A percentile compares a stretch with the other conserved stretches of the same genome.
These are phyloP conservation scores for Ficedula albicollis DNA, from an alignment of 2,797 vertebrate genomes.

Conservation along the genomic window DNA sequence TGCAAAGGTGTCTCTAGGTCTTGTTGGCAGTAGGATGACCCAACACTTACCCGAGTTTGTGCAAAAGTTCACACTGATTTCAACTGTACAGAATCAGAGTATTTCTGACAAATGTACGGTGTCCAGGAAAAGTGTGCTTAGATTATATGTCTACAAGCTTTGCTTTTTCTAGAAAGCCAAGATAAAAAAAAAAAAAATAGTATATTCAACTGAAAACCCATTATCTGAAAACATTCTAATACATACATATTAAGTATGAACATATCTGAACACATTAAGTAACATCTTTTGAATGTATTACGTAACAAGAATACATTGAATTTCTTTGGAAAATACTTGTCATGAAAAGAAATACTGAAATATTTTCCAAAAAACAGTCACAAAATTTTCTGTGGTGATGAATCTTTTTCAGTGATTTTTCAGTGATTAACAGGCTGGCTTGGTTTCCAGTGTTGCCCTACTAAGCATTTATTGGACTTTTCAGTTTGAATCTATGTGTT, in stretches of 20 bases:
- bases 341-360: background rate
- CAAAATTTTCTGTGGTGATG: background rate
- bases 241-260: too few species aligned
- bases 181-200: background rate
- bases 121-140: background rate
- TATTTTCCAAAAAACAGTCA: background rate
- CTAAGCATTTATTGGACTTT: background rate
- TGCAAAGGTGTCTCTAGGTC: background rate
- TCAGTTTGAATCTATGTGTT: background rate
- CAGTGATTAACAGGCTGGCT: background rate
- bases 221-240: background rate
- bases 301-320: background rate
- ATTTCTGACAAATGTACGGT: background rate
- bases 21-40: background rate
- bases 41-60: background rate
- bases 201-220: background rate
- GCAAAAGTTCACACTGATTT: background rate
- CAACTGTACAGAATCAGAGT: background rate
- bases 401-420: too few species aligned
- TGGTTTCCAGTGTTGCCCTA: background rate
- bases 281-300: background rate
- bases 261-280: background rate
- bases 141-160: background rate
- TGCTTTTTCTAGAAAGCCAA: background rate
- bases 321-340: background rate